phyloP scores from a whole-genome alignment of 2,888 invertebrate genomes.

The Stratiomys singularior region DNA sequence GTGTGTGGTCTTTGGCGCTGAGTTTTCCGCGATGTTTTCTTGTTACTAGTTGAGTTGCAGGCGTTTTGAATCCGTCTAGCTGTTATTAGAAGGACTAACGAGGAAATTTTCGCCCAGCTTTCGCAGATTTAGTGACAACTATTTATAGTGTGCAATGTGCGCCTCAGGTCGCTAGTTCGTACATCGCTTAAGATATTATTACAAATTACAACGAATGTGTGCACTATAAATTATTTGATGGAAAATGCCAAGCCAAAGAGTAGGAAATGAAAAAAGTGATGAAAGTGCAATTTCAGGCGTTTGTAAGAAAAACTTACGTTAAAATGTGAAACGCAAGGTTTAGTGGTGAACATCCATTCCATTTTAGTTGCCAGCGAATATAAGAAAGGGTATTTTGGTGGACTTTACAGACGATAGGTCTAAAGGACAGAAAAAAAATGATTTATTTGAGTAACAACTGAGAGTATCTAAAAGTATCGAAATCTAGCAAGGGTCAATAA shows the following conservation, averaged over 20 bases:
- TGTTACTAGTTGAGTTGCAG: neutral
- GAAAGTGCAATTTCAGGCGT: constrained; percentile 16
- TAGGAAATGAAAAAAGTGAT: constrained; percentile 10
- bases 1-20: neutral
- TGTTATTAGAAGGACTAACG: constrained; percentile 31
- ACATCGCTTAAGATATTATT: constrained; percentile 30
- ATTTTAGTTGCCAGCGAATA: neutral
- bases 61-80: neutral
- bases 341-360: neutral
- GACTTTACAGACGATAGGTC: neutral
- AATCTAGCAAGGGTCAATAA: too few species aligned
- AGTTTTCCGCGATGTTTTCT: neutral
- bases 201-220: constrained; percentile 38
- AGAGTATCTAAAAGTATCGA: too few species aligned
- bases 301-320: neutral
- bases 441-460: too few species aligned
- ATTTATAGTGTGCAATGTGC: constrained; percentile 26
- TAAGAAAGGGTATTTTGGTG: neutral
- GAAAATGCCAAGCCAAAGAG: neutral
- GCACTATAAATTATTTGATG: constrained; percentile 17
- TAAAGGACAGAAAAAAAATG: too few species aligned
- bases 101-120: constrained; percentile 33
- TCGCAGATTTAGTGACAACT: constrained; percentile 31
- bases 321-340: neutral
- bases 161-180: neutral